Percentiles rank a stretch among this genome's conserved stretches.
These are phyloP conservation scores for Rhagonycha lutea DNA, from an alignment of 2,888 invertebrate genomes.

Conservation along the genomic window DNA sequence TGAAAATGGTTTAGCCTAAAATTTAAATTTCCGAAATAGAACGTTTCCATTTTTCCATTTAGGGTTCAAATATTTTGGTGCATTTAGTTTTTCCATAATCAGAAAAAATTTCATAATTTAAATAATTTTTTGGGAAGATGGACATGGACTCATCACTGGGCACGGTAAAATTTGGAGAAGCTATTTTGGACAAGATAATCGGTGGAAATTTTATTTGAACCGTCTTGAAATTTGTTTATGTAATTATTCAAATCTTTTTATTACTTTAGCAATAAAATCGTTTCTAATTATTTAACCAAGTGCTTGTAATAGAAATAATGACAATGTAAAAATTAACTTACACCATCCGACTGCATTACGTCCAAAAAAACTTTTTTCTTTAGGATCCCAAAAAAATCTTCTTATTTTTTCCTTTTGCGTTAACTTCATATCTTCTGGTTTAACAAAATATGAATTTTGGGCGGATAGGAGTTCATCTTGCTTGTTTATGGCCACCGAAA, in stretches of 20 bases:
- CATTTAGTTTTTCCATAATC: no score
- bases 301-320: not conserved
- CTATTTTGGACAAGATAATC: not conserved
- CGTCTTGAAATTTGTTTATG: not conserved
- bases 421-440: conserved; percentile 64
- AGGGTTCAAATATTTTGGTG: no score
- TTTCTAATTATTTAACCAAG: not conserved
- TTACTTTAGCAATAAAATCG: no score
- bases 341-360: conserved; percentile 83
- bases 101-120: no score
- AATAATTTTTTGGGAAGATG: no score
- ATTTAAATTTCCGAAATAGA: no score
- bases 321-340: conserved; percentile 59
- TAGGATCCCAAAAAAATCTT: conserved; percentile 76
- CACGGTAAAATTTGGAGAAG: no score
- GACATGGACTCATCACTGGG: no score
- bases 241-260: no score
- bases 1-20: no score
- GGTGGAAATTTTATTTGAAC: not conserved
- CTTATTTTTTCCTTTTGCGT: conserved; percentile 63
- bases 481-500: conserved; percentile 44
- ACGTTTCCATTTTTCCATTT: no score
- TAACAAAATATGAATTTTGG: conserved; percentile 63
- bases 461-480: conserved; percentile 51
- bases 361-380: conserved; percentile 75